Evolutionary conservation across 2,113 vertebrate species (phyloP), one percentile per base, ranked within the genome.

Genomic region (Coracopsis vasa): DNA sequence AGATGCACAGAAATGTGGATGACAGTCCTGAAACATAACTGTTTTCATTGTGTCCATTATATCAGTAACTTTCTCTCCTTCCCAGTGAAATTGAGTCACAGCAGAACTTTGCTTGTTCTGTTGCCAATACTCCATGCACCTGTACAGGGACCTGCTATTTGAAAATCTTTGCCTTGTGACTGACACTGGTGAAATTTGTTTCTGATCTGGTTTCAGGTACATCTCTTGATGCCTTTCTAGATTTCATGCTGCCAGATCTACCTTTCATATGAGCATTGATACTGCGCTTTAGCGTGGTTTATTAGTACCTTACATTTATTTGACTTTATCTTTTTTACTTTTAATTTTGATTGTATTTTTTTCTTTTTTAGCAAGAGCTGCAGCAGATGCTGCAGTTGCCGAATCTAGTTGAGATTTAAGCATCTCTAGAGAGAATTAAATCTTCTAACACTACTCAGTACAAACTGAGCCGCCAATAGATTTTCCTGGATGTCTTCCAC

Each of bases 401-500:
- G 27, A 91, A 93, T 88, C 88, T 77, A 88, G 67, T 51, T 88
- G 89, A 94, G 90, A 95, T 95, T 96, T 97, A 97, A 94, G 72
- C 24, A 85, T 95, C 96, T 96, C 95, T 95, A 79, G 97, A 97
- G 97, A 96, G 65, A 95, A 69, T 96, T 96, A 97, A 96, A 97
- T 97, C 95, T 91, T 97, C 71, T 96, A 95, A 94, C 95, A 92
- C 95, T 92, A 92, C 83, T 95, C 92, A 69, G 92, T 94, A 87
- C 83, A 84, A 81, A 92, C 86, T 92, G 66, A 94, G 88, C 61
- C 5, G 33, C 95, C 95, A 97, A 37, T 90, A 96, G 90, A 96
- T 96, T 97, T 97, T 97, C 97, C 97, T 97, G 97, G 97, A 97
- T 64, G 62, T 78, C 65, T 95, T 97, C 97, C 97, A 97, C 79